Evolutionary conservation across 1,140 invertebrate species (phyloP).

Genomic region (Solen grandis): DNA sequence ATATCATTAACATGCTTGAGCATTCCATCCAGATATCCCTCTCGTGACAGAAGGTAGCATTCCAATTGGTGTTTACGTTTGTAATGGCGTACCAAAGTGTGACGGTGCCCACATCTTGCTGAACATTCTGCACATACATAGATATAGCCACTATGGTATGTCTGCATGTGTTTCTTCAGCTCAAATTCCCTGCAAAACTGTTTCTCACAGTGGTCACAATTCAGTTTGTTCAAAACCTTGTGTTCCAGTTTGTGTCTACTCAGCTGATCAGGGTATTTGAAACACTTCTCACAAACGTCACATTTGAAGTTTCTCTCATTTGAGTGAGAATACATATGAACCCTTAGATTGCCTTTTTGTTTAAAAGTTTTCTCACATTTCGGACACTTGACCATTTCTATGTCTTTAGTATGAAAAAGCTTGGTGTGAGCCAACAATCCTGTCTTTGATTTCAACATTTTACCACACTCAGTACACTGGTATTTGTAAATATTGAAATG

Average conservation of each 20-base stretch:
- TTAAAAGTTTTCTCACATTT: slow-evolving; percentile 82
- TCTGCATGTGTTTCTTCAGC: slow-evolving; percentile 79
- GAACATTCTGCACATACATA: slow-evolving; percentile 81
- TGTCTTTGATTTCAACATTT: slow-evolving; percentile 82
- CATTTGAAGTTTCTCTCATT: slow-evolving; percentile 77
- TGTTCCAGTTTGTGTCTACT: slow-evolving; percentile 80
- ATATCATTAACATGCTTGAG: slow-evolving; percentile 65
- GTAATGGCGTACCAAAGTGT: slow-evolving; percentile 82
- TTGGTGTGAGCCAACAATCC: slow-evolving; percentile 81
- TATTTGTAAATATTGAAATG: slow-evolving; percentile 79
- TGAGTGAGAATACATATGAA: slow-evolving; percentile 79
- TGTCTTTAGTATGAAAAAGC: slow-evolving; percentile 76
- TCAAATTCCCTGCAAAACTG: slow-evolving; percentile 81
- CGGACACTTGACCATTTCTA: slow-evolving; percentile 80
- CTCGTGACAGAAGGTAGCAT: slow-evolving; percentile 61
- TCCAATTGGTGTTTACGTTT: slow-evolving; percentile 79
- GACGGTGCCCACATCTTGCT: slow-evolving; percentile 74
- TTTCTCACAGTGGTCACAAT: slow-evolving; percentile 79
- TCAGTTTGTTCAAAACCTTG: slow-evolving; percentile 67
- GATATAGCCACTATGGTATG: slow-evolving; percentile 80
- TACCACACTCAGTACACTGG: slow-evolving; percentile 81
- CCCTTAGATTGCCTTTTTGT: slow-evolving; percentile 81
- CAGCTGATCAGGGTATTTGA: slow-evolving; percentile 81
- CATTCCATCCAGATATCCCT: slow-evolving; percentile 64
- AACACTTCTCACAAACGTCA: slow-evolving; percentile 74